These are phyloP conservation scores for Autographa pulchrina DNA, from an alignment of 2,888 invertebrate species.

Conservation along the genomic window DNA sequence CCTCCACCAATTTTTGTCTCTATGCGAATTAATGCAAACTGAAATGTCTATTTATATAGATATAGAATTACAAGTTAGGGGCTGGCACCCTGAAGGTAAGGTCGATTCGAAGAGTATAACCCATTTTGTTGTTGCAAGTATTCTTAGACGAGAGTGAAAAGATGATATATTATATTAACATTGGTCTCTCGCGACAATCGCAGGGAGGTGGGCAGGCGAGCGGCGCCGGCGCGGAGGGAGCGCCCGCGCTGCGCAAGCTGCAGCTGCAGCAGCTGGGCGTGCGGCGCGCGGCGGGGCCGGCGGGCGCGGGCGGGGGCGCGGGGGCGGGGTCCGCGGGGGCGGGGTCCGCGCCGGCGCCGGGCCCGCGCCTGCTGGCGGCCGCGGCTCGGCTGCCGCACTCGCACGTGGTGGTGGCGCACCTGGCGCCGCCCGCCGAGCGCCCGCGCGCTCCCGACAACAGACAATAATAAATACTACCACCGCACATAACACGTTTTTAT, in stretches of 20 bases:
- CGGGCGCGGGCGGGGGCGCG: slow-evolving; percentile 57
- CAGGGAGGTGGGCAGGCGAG: slow-evolving; percentile 44
- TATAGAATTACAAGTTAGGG: no score
- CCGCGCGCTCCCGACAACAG: slow-evolving; percentile 43
- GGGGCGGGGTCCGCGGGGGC: slow-evolving; percentile 12
- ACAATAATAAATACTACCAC: slow-evolving; percentile 12
- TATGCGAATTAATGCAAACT: no score
- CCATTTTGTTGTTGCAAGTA: no score
- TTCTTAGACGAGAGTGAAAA: no score
- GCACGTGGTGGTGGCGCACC: slow-evolving; percentile 78
- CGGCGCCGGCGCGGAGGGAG: slow-evolving; percentile 40
- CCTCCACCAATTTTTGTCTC: no score
- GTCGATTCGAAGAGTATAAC: no score
- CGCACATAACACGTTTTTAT: background rate
- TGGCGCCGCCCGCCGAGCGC: slow-evolving; percentile 65
- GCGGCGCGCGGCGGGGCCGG: slow-evolving; percentile 63
- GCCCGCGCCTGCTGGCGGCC: slow-evolving; percentile 86
- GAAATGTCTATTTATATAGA: no score
- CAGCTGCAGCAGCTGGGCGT: slow-evolving; percentile 73
- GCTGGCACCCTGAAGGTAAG: no score
- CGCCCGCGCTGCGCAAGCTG: slow-evolving; percentile 72
- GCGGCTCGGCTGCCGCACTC: slow-evolving; percentile 75
- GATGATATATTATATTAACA: no score
- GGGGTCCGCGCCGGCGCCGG: slow-evolving; percentile 17
- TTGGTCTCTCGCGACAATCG: slow-evolving; percentile 12